These are phyloP conservation scores for Pempheris klunzingeri DNA, from an alignment of 2,797 vertebrate species.

Conservation along the genomic window DNA sequence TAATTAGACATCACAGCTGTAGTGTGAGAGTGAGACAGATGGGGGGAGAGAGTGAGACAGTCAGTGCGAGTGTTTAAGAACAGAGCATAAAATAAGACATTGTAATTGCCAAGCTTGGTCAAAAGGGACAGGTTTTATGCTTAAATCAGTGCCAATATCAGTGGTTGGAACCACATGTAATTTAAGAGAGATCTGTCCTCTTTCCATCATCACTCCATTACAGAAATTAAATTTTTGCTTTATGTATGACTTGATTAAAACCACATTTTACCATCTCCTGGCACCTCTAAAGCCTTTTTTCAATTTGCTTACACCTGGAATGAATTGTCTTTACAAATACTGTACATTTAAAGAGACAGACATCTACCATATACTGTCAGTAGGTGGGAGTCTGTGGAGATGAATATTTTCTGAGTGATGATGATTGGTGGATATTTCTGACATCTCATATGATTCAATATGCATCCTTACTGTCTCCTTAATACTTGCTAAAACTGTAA, in stretches of 20 bases:
- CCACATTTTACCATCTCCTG: conserved; percentile 9
- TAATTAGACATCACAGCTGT: conserved; percentile 77
- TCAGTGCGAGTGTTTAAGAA: conserved; percentile 12
- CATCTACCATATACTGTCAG: conserved; percentile 7
- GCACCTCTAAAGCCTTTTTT: conserved; percentile 3
- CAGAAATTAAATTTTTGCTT: background rate
- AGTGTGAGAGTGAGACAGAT: conserved; percentile 61
- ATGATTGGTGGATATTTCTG: conserved; percentile 14
- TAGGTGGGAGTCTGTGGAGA: background rate
- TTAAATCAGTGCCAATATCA: conserved; percentile 18
- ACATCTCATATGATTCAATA: conserved; percentile 21
- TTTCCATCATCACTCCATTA: conserved; percentile 26
- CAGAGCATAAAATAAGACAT: conserved; percentile 34
- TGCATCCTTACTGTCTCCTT: conserved; percentile 26
- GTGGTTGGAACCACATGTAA: background rate
- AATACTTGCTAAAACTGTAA: conserved; percentile 30
- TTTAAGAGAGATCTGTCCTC: background rate
- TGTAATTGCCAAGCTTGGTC: conserved; percentile 23
- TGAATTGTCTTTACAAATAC: conserved; percentile 11
- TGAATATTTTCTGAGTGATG: conserved; percentile 3
- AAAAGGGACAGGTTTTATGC: conserved; percentile 33
- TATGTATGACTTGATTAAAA: conserved; percentile 25
- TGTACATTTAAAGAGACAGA: conserved; percentile 39
- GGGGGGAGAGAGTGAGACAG: conserved; percentile 30
- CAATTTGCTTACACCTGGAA: conserved; percentile 48